Evolutionary conservation across 2,797 vertebrate genomes (phyloP), one percentile per base, ranked within the genome.

Genomic region (Coccyzus lansbergi): DNA sequence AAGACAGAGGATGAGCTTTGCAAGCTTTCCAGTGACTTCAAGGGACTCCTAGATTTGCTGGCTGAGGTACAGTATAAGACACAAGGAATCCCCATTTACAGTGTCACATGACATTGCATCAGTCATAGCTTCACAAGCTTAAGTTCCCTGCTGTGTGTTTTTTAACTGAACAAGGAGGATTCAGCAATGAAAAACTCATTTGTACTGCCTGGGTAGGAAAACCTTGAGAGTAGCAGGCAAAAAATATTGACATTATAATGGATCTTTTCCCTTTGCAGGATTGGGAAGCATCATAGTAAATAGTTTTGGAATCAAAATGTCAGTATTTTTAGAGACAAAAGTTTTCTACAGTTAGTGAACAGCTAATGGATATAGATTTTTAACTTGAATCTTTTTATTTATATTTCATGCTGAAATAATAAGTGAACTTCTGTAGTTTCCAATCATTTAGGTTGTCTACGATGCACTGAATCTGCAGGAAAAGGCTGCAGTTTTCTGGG

Each of bases 11-110:
- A 97, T 25, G 98, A 98, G 8, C 95, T 99, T 78, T 97, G 96
- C 86, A 98, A 98, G 92, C 97, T 99, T 56, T 98, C 99, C 42
- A 93, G 95, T 58, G 98, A 98, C 67, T 97, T 99, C 95, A 98
- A 98, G 81, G 92, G 97, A 21, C 97, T 99, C 6, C 90, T 97
- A 24, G 96, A 98, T 68, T 98, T 98, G 34, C 96, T 99, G 49
- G 97, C 97, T 88, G 98, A 99, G 98, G 99, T 99, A 95, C 55
- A 65, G 60, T 91, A 74, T 78, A 48, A 83, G 28, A 71, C 28
- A 34, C 26, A n/a, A 67, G 62, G 82, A 25, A 10, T 56, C 19
- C 68, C 5, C 14, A 18, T 72, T 87, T 48, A 46, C 31, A 75
- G 36, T 38, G 56, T 88, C 42, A 65, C 48, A 25, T 69, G 33